Conservation (phyloP, 2,113 vertebrate genomes). For the Lophius piscatorius region DNA sequence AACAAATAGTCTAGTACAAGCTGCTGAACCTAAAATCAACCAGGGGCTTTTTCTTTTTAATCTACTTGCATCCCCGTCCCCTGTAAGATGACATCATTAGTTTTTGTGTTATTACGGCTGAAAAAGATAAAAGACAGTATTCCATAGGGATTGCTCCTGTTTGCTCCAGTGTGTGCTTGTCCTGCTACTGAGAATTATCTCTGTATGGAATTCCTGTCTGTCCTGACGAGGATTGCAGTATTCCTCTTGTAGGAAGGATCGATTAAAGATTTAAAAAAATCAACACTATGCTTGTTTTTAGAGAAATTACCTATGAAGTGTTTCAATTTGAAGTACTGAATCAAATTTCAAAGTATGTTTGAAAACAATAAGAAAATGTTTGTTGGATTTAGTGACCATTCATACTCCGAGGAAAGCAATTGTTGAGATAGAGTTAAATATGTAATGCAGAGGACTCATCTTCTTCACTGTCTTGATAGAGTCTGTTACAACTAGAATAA, state of each 20-base stretch:
- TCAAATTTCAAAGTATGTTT: no score
- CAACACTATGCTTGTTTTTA: not conserved
- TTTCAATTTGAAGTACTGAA: no score
- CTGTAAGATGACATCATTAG: not conserved
- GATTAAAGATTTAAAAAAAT: not conserved
- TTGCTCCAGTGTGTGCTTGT: slow-evolving; percentile 11
- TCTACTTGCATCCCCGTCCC: not conserved
- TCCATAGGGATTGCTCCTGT: not conserved
- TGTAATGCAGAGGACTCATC: no score
- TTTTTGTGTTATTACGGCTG: slow-evolving; percentile 1
- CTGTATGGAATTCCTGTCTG: slow-evolving; percentile 43
- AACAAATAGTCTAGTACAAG: no score
- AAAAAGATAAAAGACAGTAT: slow-evolving; percentile 3
- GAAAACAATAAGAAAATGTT: no score
- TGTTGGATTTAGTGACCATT: no score
- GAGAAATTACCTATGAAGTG: no score
- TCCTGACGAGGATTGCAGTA: slow-evolving; percentile 4
- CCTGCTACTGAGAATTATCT: slow-evolving; percentile 23
- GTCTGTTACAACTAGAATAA: no score
- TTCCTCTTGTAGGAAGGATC: not conserved
- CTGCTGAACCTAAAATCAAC: not conserved
- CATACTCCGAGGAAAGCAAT: no score
- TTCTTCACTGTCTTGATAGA: no score
- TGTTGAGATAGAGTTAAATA: no score
- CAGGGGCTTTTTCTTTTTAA: no score